Base-by-base conservation (phyloP, 2,888 invertebrate species). In the Sarcophaga carnaria region DNA sequence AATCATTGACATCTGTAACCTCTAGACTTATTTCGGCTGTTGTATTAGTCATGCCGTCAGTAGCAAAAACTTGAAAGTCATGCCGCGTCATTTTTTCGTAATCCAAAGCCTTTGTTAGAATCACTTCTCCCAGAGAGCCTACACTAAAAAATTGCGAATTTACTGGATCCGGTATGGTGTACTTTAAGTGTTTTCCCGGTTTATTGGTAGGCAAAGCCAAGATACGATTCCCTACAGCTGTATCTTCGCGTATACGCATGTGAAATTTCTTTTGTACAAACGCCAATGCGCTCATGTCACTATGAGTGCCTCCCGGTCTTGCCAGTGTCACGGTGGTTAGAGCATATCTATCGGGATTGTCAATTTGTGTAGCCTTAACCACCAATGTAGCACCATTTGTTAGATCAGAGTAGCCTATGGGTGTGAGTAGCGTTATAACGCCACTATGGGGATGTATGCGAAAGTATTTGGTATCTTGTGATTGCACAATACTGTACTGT, bases 291-390 rank as follows among this genome's bases (percentile, higher is more conserved):
- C 93, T 93, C 86, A 94, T 94, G 66, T 94, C 94, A 22, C 94
- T 94, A 86, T 95, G 94, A 70, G 95, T 94, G 2, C 85, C 86
- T 77, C 95, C 93, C 0, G 91, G 91, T 0, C 92, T 93, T 0
- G 95, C 94, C 60, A 98, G 94, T 17, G 96, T 95, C 78, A 98
- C 94, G 0, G 98, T 98, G 1, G 97, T 96, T 85, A 98, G 94
- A 0, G 98, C 97, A 92, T 97, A 97, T 77, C 97, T 95, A 94
- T 98, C 98, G 0, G 96, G 94, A 94, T 98, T 98, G 94, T 98
- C 97, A 85, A 96, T 94, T 92, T 97, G 97, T 1, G 96, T 96
- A 11, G 97, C 97, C 95, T 97, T 96, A 22, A 98, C 95, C 72
- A 98, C 97, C 60, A 98, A 94, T 2, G 97, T 97, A 54, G 96